These are phyloP conservation scores for Ferdinandea cuprea DNA, from an alignment of 2,888 invertebrate species.

Conservation along the genomic window DNA sequence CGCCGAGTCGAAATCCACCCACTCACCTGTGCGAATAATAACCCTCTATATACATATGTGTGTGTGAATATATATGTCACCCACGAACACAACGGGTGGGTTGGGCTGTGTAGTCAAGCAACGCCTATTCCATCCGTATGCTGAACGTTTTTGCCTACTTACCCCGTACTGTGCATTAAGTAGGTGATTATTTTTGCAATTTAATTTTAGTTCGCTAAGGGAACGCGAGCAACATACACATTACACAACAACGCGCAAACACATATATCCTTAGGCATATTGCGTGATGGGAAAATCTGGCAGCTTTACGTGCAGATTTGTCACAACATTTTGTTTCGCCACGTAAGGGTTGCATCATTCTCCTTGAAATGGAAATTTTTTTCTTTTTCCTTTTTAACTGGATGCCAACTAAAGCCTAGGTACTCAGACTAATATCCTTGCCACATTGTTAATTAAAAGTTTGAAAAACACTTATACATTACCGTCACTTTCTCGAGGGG, in stretches of 20 bases:
- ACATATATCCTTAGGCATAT: constrained; percentile 19
- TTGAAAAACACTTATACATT: constrained; percentile 28
- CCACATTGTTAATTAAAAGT: constrained; percentile 55
- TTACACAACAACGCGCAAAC: too few relatives aligned
- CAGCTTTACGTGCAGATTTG: constrained; percentile 30
- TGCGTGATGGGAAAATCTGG: constrained; percentile 10
- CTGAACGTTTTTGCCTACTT: constrained; percentile 20
- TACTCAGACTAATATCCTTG: constrained; percentile 24
- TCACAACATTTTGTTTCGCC: constrained; percentile 20
- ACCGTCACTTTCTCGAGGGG: neutral
- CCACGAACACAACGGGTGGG: constrained; percentile 12
- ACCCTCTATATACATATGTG: constrained; percentile 18
- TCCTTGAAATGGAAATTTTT: neutral
- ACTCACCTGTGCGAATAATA: constrained; percentile 5
- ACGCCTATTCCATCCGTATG: constrained; percentile 10
- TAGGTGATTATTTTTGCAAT: constrained; percentile 63
- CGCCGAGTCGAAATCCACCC: neutral
- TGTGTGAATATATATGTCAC: too few relatives aligned
- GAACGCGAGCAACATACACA: neutral
- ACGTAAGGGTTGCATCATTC: constrained; percentile 11
- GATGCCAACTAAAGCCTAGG: constrained; percentile 26
- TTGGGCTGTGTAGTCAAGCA: too few relatives aligned
- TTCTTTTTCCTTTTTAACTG: constrained; percentile 1
- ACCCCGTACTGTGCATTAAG: constrained; percentile 24
- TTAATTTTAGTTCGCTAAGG: constrained; percentile 48